Evolutionary conservation across 2,888 invertebrate species (phyloP).

Genomic region (Geophilus truncorum): DNA sequence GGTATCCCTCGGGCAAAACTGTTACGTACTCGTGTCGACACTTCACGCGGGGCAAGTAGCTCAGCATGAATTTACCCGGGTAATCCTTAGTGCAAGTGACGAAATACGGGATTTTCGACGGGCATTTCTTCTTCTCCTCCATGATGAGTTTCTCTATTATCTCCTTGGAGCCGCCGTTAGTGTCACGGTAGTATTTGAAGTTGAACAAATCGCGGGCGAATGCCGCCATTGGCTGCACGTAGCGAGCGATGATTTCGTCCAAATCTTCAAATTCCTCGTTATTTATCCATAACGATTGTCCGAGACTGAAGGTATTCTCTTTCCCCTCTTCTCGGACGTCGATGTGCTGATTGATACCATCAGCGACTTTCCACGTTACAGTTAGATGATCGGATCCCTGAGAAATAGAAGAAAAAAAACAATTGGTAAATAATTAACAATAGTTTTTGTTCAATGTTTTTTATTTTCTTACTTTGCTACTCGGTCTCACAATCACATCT

Average conservation of each 20-base stretch:
- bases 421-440: neutral
- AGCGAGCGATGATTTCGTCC: slow-evolving; percentile 96
- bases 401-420: slow-evolving; percentile 30
- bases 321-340: slow-evolving; percentile 94
- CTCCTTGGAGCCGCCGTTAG: slow-evolving; percentile 72
- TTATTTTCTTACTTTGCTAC: slow-evolving; percentile 68
- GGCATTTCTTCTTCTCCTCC: slow-evolving; percentile 82
- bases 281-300: slow-evolving; percentile 78
- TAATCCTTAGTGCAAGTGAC: slow-evolving; percentile 73
- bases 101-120: slow-evolving; percentile 83
- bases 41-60: slow-evolving; percentile 81
- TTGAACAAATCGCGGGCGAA: slow-evolving; percentile 83
- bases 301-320: slow-evolving; percentile 91
- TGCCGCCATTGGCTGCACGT: slow-evolving; percentile 94
- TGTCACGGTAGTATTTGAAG: slow-evolving; percentile 82
- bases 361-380: slow-evolving; percentile 97
- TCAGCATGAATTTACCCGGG: slow-evolving; percentile 88
- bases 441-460: neutral
- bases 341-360: slow-evolving; percentile 91
- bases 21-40: slow-evolving; percentile 88
- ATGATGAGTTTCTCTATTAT: slow-evolving; percentile 80
- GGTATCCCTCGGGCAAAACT: slow-evolving; percentile 85
- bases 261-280: slow-evolving; percentile 91
- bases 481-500: slow-evolving; percentile 92
- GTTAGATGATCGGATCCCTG: slow-evolving; percentile 88